Evolutionary conservation across 2,113 vertebrate species (phyloP).

Genomic region (Climacteris rufus): DNA sequence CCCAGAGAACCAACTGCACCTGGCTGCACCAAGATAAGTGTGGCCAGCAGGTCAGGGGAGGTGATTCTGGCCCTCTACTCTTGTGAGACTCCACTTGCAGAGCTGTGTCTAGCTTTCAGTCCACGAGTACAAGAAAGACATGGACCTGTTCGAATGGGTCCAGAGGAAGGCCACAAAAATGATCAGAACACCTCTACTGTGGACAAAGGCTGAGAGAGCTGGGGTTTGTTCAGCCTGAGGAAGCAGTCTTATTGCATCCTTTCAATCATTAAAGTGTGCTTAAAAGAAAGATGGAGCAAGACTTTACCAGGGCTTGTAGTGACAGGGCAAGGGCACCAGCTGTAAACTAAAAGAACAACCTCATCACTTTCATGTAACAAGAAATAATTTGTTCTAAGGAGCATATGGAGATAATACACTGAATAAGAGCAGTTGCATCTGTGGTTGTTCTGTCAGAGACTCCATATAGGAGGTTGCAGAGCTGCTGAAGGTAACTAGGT

Average conservation of each 20-base stretch:
- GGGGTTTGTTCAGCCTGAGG: background rate
- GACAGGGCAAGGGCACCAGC: background rate
- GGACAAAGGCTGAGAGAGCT: background rate
- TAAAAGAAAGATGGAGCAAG: background rate
- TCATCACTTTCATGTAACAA: background rate
- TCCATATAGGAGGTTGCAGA: background rate
- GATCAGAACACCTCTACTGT: background rate
- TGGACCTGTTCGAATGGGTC: background rate
- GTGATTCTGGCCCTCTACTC: background rate
- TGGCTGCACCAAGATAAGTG: background rate
- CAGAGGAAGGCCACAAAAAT: background rate
- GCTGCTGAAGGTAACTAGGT: background rate
- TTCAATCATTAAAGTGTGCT: background rate
- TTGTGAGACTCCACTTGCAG: background rate
- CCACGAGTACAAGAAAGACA: background rate
- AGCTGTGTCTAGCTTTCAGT: background rate
- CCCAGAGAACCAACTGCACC: background rate
- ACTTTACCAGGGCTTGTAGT: background rate
- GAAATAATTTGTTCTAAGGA: background rate
- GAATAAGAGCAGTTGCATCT: background rate
- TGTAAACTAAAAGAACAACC: background rate
- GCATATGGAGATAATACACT: background rate
- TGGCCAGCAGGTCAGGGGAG: background rate
- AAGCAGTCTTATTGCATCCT: background rate
- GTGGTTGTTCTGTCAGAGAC: background rate